phyloP scores from a whole-genome alignment of 1,140 invertebrate genomes.

The Diachasmimorpha longicaudata region DNA sequence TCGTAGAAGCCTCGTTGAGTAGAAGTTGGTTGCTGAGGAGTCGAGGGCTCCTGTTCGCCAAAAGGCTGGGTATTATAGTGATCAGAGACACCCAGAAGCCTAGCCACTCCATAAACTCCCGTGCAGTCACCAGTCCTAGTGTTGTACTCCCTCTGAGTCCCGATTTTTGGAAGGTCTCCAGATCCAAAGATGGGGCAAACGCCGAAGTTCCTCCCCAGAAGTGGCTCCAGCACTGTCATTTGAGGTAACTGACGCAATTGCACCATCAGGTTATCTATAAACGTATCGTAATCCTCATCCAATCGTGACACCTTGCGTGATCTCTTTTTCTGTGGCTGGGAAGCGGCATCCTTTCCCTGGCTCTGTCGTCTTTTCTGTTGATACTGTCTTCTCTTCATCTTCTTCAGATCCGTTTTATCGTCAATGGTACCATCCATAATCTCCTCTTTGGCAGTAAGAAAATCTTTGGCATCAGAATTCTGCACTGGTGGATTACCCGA shows the following conservation, averaged over 20 bases:
- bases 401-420: conserved; percentile 73
- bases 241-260: conserved; percentile 84
- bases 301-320: conserved; percentile 82
- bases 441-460: conserved; percentile 62
- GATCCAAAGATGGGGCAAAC: conserved; percentile 82
- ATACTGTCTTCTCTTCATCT: conserved; percentile 80
- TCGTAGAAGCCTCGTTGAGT: conserved; percentile 92
- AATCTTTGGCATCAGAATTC: conserved; percentile 61
- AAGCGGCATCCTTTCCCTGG: conserved; percentile 66
- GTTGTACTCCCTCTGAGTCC: conserved; percentile 70
- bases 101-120: conserved; percentile 78
- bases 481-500: conserved; percentile 49
- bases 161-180: conserved; percentile 78
- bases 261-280: conserved; percentile 84
- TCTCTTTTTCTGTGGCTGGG: conserved; percentile 76
- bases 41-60: conserved; percentile 75
- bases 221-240: conserved; percentile 87
- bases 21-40: conserved; percentile 72
- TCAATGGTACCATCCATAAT: conserved; percentile 55
- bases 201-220: conserved; percentile 80
- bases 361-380: conserved; percentile 79
- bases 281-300: conserved; percentile 91
- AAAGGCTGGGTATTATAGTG: conserved; percentile 85
- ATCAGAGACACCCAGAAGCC: conserved; percentile 73
- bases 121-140: conserved; percentile 76